A percentile compares a stretch with the other conserved stretches of the same genome.
phyloP scores from a whole-genome alignment of 2,888 invertebrate genomes.

The Eilema depressum region DNA sequence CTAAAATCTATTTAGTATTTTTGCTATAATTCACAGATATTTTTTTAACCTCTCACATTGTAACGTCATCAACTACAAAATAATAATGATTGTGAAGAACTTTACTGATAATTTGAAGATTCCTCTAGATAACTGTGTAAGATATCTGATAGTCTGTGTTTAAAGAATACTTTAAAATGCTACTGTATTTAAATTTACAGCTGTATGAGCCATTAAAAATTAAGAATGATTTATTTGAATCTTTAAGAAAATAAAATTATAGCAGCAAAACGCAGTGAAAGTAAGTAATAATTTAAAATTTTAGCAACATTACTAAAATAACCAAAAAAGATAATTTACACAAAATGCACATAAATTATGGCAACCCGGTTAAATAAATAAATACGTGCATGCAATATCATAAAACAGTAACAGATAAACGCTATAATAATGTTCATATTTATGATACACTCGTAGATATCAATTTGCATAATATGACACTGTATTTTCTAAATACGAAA shows the following conservation, averaged over 20 bases:
- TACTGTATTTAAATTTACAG: no score
- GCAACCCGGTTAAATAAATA: constrained; percentile 16
- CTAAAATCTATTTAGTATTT: background rate
- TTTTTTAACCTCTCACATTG: no score
- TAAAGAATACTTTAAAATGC: no score
- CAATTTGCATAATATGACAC: background rate
- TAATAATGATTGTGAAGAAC: no score
- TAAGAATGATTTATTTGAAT: background rate
- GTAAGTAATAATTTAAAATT: background rate
- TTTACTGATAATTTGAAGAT: no score
- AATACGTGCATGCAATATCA: background rate
- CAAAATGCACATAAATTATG: constrained; percentile 15
- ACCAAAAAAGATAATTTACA: constrained; percentile 7
- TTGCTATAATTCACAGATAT: no score
- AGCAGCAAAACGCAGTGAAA: background rate
- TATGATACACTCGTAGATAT: background rate
- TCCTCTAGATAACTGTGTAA: no score
- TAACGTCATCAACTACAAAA: no score
- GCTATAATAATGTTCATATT: background rate
- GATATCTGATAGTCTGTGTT: no score
- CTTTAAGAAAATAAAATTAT: background rate
- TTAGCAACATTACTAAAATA: background rate
- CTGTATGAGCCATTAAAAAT: background rate
- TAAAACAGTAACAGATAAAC: constrained; percentile 7
- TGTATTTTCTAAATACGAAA: background rate